Evolutionary conservation across 1,140 invertebrate genomes (phyloP), one percentile per base, ranked within the genome.

Genomic region (Drosophila busckii): DNA sequence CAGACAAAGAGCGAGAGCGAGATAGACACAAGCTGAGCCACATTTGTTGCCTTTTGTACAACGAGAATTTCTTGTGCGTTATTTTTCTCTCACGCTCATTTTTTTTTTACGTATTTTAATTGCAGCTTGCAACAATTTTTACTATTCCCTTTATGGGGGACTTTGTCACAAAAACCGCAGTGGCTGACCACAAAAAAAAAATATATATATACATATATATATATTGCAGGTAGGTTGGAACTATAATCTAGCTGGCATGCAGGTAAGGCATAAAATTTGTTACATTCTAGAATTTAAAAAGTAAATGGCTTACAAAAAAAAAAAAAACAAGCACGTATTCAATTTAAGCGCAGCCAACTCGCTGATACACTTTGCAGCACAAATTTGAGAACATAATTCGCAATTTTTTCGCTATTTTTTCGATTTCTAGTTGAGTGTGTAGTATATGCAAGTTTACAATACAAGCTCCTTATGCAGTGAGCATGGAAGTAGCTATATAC

Each of bases 241-340:
- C 75, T 76, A 75, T 82, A 82, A 82, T 83, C 60, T 60, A 66
- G 56, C 70, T 70, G 62, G 34, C 65, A 32, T 52, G 46, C 25
- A 55, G 44, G 9, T 71, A 61, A 63, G 48, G 48, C 55, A 48
- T 26, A 54, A 31, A 37, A 42, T 42, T 8, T 67, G 23, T 13
- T 13, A 9, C 2, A 22, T 20, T 49, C 15, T 13, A 16, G 50
- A 20, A 54, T 48, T 54, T 55, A 52, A 49, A 44, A 32, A 42
- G 42, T 13, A 6, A 56, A 12, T 10, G 19, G 19, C 9, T 9
- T 15, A 7, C 15, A 26, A 15, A 16, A 25, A 20, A 16, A 28
- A 19, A 28, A 40, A 34, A 0, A 23, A n/a, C 4, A 5, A 26
- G 16, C 19, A 49, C 58, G 70, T 54, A 65, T 59, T 32, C 29